Evolutionary conservation across 2,113 vertebrate species (phyloP).

Genomic region (Haemorhous mexicanus): DNA sequence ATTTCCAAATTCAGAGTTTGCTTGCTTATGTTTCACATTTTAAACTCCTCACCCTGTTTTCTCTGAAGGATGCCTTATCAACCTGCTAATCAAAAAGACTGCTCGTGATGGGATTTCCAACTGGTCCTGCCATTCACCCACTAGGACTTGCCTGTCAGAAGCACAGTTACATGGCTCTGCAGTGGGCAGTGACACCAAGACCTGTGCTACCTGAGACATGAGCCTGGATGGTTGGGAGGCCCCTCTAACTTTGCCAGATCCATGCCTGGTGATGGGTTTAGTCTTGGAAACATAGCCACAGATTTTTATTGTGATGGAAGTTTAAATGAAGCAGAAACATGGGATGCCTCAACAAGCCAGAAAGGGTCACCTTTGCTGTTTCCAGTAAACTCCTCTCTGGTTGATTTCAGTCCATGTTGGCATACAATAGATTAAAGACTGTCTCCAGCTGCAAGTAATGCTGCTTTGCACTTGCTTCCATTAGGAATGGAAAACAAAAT

Average conservation of each 20-base stretch:
- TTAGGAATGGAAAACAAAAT: background rate
- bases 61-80: background rate
- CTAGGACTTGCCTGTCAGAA: background rate
- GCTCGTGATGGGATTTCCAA: background rate
- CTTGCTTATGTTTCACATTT: background rate
- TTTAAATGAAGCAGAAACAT: background rate
- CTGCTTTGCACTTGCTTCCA: background rate
- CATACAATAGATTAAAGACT: background rate
- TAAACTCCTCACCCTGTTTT: background rate
- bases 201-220: background rate
- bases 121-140: background rate
- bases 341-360: background rate
- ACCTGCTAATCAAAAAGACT: background rate
- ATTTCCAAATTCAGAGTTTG: background rate
- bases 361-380: background rate
- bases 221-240: background rate
- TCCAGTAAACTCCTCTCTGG: background rate
- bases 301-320: background rate
- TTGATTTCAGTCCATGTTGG: background rate
- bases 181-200: background rate
- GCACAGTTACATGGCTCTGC: background rate
- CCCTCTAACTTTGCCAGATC: background rate
- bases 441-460: background rate
- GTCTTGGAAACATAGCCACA: background rate
- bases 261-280: fast-evolving